Base-by-base conservation (phyloP, 2,113 vertebrate genomes). In the Synchiropus splendidus region DNA sequence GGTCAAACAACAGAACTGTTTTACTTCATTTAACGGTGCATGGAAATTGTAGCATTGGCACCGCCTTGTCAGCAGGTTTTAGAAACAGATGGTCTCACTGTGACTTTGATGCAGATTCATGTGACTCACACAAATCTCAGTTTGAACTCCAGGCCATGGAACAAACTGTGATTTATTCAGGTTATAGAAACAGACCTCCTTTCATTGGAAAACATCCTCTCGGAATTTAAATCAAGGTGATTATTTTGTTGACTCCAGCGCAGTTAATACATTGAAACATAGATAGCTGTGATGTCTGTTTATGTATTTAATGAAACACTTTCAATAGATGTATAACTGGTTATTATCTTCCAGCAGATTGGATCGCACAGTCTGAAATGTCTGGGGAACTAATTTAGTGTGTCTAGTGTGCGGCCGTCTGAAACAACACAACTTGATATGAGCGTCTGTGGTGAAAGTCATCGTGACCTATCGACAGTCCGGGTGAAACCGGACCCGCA, bases 341-440 rank as follows among this genome's bases (percentile, higher is more conserved):
- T 27, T 27, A 27, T 27, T 27, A 27, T 40, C 48, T 52, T 42
- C 42, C 37, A 6, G 54, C 27, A 27, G 30, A 70, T 43, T 61
- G 32, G 16, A 48, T 62, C 56, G 66, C 42, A 61, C 64, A 41
- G 43, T 27, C 18, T 51, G 62, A 50, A 50, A 44, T 58, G 71
- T 72, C 65, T 52, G 44, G 63, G 65, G 60, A 66, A 48, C 51
- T 55, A 61, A 69, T 75, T 77, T 72, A 54, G 51, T 57, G 58
- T 54, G n/a, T 68, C 48, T 48, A 21, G 42, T 42, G 15, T 36
- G 45, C 42, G 55, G 44, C 38, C 11, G 45, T 61, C 52, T 72
- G 69, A 72, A 62, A 50, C 55, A 53, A 74, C 54, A 67, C 62
- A 63, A 76, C 55, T 44, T 67, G 64, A 79, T 76, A 74, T 67